phyloP scores from a whole-genome alignment of 2,888 invertebrate species.

The Idaea straminata region DNA sequence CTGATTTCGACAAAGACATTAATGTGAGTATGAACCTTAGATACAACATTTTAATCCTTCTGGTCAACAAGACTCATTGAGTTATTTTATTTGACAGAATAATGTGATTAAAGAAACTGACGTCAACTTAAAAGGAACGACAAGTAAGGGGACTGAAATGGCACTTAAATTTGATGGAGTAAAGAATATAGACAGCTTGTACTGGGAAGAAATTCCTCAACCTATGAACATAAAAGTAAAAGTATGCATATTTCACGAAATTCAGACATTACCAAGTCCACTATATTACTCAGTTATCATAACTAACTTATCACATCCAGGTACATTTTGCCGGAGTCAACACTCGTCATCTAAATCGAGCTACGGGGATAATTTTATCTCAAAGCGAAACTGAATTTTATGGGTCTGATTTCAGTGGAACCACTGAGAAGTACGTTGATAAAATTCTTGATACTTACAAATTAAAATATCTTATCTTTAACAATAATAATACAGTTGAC shows the following conservation, averaged over 20 bases:
- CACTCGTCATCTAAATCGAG: constrained; percentile 38
- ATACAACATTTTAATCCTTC: constrained; percentile 9
- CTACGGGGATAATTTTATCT: constrained; percentile 33
- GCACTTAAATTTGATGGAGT: neutral
- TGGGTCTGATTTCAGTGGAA: constrained; percentile 64
- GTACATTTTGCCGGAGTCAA: constrained; percentile 45
- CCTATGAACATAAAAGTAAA: constrained; percentile 6
- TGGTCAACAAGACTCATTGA: neutral
- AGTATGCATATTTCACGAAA: constrained; percentile 4
- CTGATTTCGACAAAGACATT: constrained; percentile 22
- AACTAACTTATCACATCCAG: constrained; percentile 22
- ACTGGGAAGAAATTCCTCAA: constrained; percentile 14
- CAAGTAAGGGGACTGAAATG: neutral
- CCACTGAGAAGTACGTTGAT: constrained; percentile 41
- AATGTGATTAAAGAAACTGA: neutral
- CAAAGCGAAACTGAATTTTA: constrained; percentile 23
- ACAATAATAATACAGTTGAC: neutral
- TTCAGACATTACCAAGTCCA: constrained; percentile 9
- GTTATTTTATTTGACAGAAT: constrained; percentile 20
- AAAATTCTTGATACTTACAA: neutral
- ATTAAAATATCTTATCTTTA: neutral
- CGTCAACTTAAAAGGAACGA: neutral
- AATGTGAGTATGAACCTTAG: constrained; percentile 28
- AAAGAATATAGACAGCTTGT: neutral
- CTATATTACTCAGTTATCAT: constrained; percentile 5